These are phyloP conservation scores for Nomada fucata DNA, from an alignment of 2,888 invertebrate genomes.

Conservation along the genomic window DNA sequence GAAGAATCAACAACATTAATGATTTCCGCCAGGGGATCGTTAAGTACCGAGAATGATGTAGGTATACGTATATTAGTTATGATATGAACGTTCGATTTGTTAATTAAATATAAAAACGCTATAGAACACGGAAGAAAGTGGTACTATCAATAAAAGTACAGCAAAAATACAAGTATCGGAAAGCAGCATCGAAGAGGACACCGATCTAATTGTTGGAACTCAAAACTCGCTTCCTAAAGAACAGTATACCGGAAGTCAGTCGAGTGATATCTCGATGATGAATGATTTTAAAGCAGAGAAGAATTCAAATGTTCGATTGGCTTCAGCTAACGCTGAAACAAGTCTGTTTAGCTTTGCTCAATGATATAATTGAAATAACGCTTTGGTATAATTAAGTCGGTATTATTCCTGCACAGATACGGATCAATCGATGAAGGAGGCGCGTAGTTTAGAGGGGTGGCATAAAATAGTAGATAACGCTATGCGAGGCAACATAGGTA, in stretches of 20 bases:
- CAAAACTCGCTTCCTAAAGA: background rate
- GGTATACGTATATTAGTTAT: constrained; percentile 22
- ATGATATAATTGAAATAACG: background rate
- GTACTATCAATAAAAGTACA: background rate
- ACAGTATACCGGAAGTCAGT: background rate
- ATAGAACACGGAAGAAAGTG: constrained; percentile 11
- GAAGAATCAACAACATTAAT: constrained; percentile 61
- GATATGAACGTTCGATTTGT: background rate
- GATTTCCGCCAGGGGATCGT: constrained; percentile 61
- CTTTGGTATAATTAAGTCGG: background rate
- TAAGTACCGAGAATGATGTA: constrained; percentile 51
- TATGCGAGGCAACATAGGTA: constrained; percentile 16
- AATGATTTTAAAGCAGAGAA: background rate
- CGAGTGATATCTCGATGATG: background rate
- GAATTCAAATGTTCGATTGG: background rate
- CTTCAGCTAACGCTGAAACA: constrained; percentile 9
- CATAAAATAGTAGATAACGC: constrained; percentile 49
- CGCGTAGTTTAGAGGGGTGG: constrained; percentile 70
- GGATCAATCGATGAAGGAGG: constrained; percentile 28
- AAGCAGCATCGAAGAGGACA: constrained; percentile 6
- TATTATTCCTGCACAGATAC: constrained; percentile 7
- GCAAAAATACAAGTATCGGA: background rate
- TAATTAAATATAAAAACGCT: background rate
- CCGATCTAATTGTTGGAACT: background rate
- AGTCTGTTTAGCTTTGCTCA: constrained; percentile 28